Evolutionary conservation across 1,140 invertebrate species (phyloP), one percentile per base, ranked within the genome.

Genomic region (Acromyrmex heyeri): DNA sequence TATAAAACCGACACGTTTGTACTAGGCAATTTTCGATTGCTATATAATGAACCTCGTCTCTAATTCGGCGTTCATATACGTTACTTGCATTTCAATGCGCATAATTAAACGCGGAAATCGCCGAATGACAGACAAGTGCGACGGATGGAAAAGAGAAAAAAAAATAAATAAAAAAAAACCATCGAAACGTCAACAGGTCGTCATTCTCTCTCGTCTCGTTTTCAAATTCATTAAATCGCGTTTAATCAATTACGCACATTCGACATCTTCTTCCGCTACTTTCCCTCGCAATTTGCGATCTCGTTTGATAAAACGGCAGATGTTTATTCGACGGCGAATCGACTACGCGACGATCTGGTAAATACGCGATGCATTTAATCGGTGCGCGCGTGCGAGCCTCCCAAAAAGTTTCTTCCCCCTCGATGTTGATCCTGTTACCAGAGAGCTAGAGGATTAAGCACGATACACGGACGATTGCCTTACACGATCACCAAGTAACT

Each of bases 391-490:
- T 24, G 10, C 70, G 48, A 64, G 21, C 77, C 59, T 83, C 62
- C 79, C 79, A 75, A 83, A 85, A 85, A 85, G 59, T 85, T 76
- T 78, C 73, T 76, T 85, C 61, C 55, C n/a, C 57, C 82, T 14
- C 73, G 27, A 69, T 69, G 73, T 48, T 78, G 62, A 77, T 85
- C 59, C 70, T 85, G 72, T 78, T 85, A 64, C 73, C 75, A 16
- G 81, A 76, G 75, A 85, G 82, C 73, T 61, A 65, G 53, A 67
- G 75, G 83, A 86, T 69, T 87, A 75, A 50, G 59, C 44, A 76
- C 79, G 87, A 87, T 70, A 88, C 76, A 83, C 77, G 67, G 62
- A 59, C 79, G 77, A 83, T 83, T 65, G 59, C 70, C 86, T 67
- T 73, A 83, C 62, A 67, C 85, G 27, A 73, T 59, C 57, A 30